These are phyloP conservation scores for Ostrea edulis DNA, from an alignment of 1,140 invertebrate genomes.

Conservation along the genomic window DNA sequence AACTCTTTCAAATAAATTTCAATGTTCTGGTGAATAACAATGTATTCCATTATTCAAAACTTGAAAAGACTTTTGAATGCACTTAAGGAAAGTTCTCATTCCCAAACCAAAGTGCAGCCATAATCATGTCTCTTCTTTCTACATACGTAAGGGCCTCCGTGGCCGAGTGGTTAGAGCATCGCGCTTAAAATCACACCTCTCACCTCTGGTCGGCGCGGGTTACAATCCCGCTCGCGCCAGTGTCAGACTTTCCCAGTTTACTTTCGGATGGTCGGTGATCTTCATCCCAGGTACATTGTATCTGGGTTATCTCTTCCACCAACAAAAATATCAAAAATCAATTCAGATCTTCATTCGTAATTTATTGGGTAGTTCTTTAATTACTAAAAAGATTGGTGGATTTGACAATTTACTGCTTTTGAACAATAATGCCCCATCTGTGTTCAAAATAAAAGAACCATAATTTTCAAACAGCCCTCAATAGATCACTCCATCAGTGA, in stretches of 20 bases:
- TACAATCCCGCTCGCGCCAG: no score
- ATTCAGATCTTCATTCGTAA: constrained; percentile 44
- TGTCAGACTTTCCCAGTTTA: no score
- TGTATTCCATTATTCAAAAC: not conserved
- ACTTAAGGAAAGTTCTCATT: constrained; percentile 39
- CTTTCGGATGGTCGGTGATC: no score
- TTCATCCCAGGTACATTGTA: no score
- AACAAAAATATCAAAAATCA: no score
- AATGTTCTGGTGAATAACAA: constrained; percentile 12
- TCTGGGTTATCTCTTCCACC: no score
- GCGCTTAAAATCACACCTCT: no score
- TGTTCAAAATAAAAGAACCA: constrained; percentile 42
- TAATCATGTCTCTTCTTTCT: constrained; percentile 52
- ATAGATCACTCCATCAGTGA: constrained; percentile 50
- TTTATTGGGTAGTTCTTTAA: constrained; percentile 50
- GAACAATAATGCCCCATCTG: constrained; percentile 50
- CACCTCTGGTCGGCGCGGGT: no score
- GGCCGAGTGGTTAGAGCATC: no score
- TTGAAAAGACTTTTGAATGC: constrained; percentile 27
- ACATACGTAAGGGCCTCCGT: no score
- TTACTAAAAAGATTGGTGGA: constrained; percentile 50
- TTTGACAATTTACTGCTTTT: constrained; percentile 49
- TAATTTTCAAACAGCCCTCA: constrained; percentile 15
- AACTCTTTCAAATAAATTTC: constrained; percentile 43
- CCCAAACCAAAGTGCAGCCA: constrained; percentile 49